Base-by-base conservation (phyloP, 2,113 vertebrate species). In the Elgaria multicarinata region DNA sequence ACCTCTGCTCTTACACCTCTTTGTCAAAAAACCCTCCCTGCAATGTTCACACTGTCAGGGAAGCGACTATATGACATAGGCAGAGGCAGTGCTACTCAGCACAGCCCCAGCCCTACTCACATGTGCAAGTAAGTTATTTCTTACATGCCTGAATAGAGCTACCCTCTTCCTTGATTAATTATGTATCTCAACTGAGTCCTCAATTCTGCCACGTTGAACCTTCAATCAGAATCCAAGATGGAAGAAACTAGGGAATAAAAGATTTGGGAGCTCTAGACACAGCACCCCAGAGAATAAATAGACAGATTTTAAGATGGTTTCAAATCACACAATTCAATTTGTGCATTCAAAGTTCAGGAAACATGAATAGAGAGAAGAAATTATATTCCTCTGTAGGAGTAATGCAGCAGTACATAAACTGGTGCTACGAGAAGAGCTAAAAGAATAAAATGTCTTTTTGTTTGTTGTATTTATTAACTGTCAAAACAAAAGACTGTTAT, bases 401-500 rank as follows among this genome's bases (percentile, higher is more conserved):
- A 26, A 36, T 12, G 7, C 39, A 8, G 7, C n/a, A 36, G 39
- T 26, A 4, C 50, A 71, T 20, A 20, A 22, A 53, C 6, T 78
- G 64, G 4, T 85, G 31, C 42, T 36, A 77, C 44, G 31, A 87
- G 55, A 44, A 87, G 62, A 83, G 58, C 88, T 91, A 62, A 79
- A 92, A 90, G 93, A 95, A 94, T 92, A 94, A 92, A 88, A 92
- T 92, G 90, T 85, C 90, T 93, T 95, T 93, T 92, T n/a, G 8
- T 88, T 91, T 93, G 85, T 83, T 89, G 94, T 86, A 87, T 87
- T 94, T 95, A 94, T 93, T 94, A 95, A 93, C 91, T 86, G 80
- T 75, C 93, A 95, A 94, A 95, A 93, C 89, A 94, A 95, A 91
- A 82, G 92, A 75, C 55, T 91, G 87, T 93, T 94, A 94, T 92